A percentile compares a stretch with the other conserved stretches of the same genome.
Conservation (phyloP, 2,888 invertebrate genomes). For the Temnothorax unifasciatus region DNA sequence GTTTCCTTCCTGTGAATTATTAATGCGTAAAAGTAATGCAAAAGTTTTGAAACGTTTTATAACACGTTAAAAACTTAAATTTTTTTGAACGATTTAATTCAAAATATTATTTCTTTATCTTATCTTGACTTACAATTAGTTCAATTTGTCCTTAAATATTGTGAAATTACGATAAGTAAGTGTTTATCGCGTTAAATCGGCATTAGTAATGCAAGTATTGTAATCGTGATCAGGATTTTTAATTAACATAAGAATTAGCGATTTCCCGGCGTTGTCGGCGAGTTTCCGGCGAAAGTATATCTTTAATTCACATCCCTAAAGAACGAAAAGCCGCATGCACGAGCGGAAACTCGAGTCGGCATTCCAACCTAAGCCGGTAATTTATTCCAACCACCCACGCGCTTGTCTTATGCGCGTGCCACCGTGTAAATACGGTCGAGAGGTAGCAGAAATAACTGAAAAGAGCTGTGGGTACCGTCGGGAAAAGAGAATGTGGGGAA, state of each 20-base stretch:
- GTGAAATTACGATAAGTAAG: background rate
- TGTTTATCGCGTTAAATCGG: background rate
- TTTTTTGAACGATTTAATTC: background rate
- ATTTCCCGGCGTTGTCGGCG: background rate
- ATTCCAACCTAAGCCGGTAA: conserved; percentile 74
- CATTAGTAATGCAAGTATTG: background rate
- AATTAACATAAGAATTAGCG: conserved; percentile 21
- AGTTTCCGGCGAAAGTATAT: conserved; percentile 11
- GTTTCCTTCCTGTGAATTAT: background rate
- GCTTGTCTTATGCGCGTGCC: conserved; percentile 74
- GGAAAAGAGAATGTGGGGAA: conserved; percentile 1
- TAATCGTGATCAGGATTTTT: background rate
- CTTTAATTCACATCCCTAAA: conserved; percentile 64
- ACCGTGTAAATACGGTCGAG: conserved; percentile 59
- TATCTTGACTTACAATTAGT: background rate
- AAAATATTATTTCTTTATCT: background rate
- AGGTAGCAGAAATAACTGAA: conserved; percentile 42
- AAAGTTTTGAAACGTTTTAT: background rate
- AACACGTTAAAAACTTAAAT: background rate
- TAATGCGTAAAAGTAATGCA: background rate
- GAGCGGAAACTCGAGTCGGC: conserved; percentile 65
- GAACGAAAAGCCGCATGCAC: conserved; percentile 51
- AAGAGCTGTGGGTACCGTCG: background rate
- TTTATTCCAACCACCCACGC: conserved; percentile 77
- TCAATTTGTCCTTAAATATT: background rate